Percentiles rank a stretch among this genome's conserved stretches.
phyloP scores from a whole-genome alignment of 2,797 vertebrate species.

The Scolopax rusticola region DNA sequence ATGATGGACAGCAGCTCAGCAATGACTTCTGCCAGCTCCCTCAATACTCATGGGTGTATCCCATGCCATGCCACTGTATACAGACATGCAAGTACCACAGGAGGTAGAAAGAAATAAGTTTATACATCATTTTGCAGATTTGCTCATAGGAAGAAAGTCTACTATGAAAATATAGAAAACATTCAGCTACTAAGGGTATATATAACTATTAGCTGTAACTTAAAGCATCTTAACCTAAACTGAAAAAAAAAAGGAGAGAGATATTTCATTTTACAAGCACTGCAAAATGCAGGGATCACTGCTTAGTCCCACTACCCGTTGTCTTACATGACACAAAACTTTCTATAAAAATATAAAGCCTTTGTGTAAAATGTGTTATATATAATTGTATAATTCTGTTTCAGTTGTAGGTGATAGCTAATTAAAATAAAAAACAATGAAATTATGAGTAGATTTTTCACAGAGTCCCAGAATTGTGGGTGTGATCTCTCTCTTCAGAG shows the following conservation, averaged over 20 bases:
- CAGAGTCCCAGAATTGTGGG: too few relatives aligned
- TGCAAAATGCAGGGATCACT: neutral
- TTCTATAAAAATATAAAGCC: neutral
- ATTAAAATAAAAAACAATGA: neutral
- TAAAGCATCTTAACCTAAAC: neutral
- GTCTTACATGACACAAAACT: neutral
- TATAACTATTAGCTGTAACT: neutral
- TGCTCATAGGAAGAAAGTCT: neutral
- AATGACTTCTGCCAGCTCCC: too few relatives aligned
- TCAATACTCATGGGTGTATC: too few relatives aligned
- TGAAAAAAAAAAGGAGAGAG: neutral
- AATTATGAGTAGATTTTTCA: neutral
- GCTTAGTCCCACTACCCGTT: neutral
- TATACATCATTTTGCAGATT: neutral
- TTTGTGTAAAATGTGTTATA: neutral
- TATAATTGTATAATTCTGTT: neutral
- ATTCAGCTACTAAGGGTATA: neutral
- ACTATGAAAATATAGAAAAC: neutral
- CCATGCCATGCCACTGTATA: neutral
- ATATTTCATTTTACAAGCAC: neutral
- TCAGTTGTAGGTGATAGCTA: neutral
- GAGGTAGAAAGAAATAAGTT: neutral
- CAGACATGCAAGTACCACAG: neutral
- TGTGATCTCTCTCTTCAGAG: too few relatives aligned
- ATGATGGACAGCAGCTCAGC: too few relatives aligned